Evolutionary conservation across 2,797 vertebrate species (phyloP), one percentile per base, ranked within the genome.

Genomic region (Triplophysa bombifrons): DNA sequence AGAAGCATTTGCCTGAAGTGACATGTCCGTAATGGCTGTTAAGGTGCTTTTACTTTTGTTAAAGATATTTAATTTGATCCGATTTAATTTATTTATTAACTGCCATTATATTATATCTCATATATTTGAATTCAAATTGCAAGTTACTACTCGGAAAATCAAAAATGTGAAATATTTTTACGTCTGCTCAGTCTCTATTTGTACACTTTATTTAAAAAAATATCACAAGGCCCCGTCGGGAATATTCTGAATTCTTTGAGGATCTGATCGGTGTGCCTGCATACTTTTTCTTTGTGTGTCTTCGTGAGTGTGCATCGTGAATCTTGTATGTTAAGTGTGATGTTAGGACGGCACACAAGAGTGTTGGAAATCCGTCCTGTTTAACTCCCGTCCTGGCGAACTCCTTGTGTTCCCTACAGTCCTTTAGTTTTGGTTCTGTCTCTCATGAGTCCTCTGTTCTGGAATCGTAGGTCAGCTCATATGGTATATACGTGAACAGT

Each of bases 401-500:
- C 84, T 84, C 78, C 77, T 89, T 83, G 80, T 87, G 72, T 16
- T 5, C 9, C 16, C 65, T 77, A 83, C 86, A 84, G 83, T 74
- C 67, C 20, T 79, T 41, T 48, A 60, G 19, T 51, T 30, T 46
- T 50, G 12, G 44, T 71, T 84, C 65, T 82, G 53, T 73, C 73
- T 84, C 86, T 86, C 83, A 85, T 74, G 80, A 85, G 82, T 85
- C 74, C 56, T 78, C 73, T 53, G 50, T 71, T 78, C 68, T 71
- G 84, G 86, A 84, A 74, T 87, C 78, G 72, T 73, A 80, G 86
- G 83, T 76, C 79, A 85, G 80, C 88, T 84, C 86, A 74, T 93
- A 84, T 88, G 87, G 85, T 85, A 83, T 81, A 90, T 84, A 88
- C 91, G 91, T 56, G 90, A 93, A 93, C 87, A 91, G 85, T 93